Evolutionary conservation across 1,140 invertebrate species (phyloP).

Genomic region (Thereuonema tuberculata): DNA sequence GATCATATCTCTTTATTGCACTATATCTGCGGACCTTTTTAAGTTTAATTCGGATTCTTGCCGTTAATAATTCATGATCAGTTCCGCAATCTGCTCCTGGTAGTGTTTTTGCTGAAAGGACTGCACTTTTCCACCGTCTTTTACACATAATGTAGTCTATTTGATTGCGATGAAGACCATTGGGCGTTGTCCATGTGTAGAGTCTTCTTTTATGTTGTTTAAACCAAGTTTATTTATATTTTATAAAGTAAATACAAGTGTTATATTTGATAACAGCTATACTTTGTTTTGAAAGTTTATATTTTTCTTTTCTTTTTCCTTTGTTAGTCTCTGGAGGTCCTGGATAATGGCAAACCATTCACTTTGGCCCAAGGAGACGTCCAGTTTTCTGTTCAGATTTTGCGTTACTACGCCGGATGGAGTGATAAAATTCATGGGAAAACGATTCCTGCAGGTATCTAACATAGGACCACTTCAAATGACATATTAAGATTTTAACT

Average conservation of each 20-base stretch:
- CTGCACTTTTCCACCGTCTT: too few relatives aligned
- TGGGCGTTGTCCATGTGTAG: too few relatives aligned
- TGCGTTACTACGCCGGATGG: slow-evolving; percentile 82
- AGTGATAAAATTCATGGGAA: slow-evolving; percentile 82
- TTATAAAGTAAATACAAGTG: background rate
- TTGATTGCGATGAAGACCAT: too few relatives aligned
- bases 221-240: too few relatives aligned
- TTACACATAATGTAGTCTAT: too few relatives aligned
- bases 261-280: background rate
- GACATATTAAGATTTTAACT: background rate
- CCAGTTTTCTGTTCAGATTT: slow-evolving; percentile 40
- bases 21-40: too few relatives aligned
- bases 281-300: background rate
- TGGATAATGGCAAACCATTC: slow-evolving; percentile 81
- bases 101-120: too few relatives aligned
- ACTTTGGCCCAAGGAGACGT: slow-evolving; percentile 50
- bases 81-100: too few relatives aligned
- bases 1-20: too few relatives aligned
- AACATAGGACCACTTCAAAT: background rate
- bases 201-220: too few relatives aligned
- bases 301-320: background rate
- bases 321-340: slow-evolving; percentile 46
- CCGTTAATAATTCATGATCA: too few relatives aligned
- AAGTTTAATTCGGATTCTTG: too few relatives aligned
- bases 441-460: slow-evolving; percentile 61